Percentiles rank a stretch among this genome's conserved stretches.
These are phyloP conservation scores for zebrafish (Danio rerio) DNA, from an alignment of 2,113 vertebrate genomes.

Conservation along the genomic window GRCz12tu NC_133199.1:29034001-29034500, in stretches of 20 bases:
- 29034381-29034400: constrained; percentile 42
- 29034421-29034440: constrained; percentile 12
- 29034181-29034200: constrained; percentile 8
- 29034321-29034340: not conserved
- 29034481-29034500: constrained; percentile 46
- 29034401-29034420: constrained; percentile 11
- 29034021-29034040: constrained; percentile 48
- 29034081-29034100: constrained; percentile 31
- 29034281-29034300: constrained; percentile 10
- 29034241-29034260: constrained; percentile 1
- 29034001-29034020: constrained; percentile 29
- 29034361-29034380: not conserved
- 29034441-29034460: constrained; percentile 21
- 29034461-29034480: constrained; percentile 40
- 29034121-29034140: constrained; percentile 52
- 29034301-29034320: not conserved
- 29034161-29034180: not conserved
- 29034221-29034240: constrained; percentile 3
- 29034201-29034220: not conserved
- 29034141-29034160: constrained; percentile 13
- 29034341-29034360: not conserved
- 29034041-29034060: constrained; percentile 25
- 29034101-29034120: constrained; percentile 50
- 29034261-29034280: not conserved
- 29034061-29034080: constrained; percentile 21